A percentile compares a stretch with the other conserved stretches of the same genome.
These are phyloP conservation scores for Typhlichthys subterraneus DNA, from an alignment of 2,797 vertebrate species.

Conservation along the genomic window DNA sequence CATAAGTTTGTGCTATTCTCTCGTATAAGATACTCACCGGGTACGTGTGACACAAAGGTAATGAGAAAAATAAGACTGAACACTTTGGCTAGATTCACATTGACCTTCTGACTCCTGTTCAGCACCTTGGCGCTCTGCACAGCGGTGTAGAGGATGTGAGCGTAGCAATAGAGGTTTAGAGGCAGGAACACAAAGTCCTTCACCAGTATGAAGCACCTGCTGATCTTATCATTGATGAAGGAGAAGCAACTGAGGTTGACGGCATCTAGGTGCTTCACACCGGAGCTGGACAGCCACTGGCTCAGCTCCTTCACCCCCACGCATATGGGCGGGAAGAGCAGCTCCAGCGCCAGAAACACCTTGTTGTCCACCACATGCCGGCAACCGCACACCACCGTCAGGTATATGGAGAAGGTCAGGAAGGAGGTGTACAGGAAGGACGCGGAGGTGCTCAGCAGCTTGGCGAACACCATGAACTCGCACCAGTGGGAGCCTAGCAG, in stretches of 20 bases:
- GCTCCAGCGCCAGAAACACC: slow-evolving; percentile 53
- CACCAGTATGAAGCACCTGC: slow-evolving; percentile 46
- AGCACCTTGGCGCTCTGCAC: slow-evolving; percentile 57
- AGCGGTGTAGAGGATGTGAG: slow-evolving; percentile 52
- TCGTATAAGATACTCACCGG: slow-evolving; percentile 40
- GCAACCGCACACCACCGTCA: slow-evolving; percentile 55
- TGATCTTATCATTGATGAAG: slow-evolving; percentile 56
- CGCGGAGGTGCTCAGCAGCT: slow-evolving; percentile 58
- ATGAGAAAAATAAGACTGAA: slow-evolving; percentile 66
- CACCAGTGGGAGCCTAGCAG: slow-evolving; percentile 60
- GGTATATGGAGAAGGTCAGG: slow-evolving; percentile 70
- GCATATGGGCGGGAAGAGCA: slow-evolving; percentile 57
- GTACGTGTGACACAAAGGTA: slow-evolving; percentile 61
- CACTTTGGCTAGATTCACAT: slow-evolving; percentile 55
- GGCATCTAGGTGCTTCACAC: slow-evolving; percentile 48
- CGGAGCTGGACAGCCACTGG: slow-evolving; percentile 42
- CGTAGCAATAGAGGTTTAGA: slow-evolving; percentile 61
- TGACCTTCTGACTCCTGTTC: slow-evolving; percentile 60
- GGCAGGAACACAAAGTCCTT: slow-evolving; percentile 47
- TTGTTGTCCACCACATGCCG: slow-evolving; percentile 48
- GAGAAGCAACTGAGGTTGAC: slow-evolving; percentile 66
- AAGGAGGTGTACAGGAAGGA: slow-evolving; percentile 70
- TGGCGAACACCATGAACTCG: slow-evolving; percentile 69
- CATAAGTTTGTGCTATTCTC: neutral
- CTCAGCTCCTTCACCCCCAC: slow-evolving; percentile 54